Evolutionary conservation across 2,888 invertebrate genomes (phyloP), one percentile per base, ranked within the genome.

Genomic region (Rhorus exstirpatorius): DNA sequence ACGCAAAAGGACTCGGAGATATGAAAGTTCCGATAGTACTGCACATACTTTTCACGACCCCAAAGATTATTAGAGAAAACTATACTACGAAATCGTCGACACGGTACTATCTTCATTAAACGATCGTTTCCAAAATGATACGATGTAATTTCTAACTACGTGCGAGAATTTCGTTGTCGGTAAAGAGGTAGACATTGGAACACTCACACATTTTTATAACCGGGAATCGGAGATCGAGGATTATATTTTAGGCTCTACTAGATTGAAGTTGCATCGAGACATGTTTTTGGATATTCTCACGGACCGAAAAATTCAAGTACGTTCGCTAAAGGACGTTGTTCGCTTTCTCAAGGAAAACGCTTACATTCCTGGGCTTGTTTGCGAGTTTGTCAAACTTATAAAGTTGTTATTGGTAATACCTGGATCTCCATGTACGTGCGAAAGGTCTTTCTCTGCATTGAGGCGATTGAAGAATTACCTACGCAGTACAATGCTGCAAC

Each of bases 401-500:
- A 63, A 61, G 35, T 41, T 83, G 38, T 51, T 79, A 19, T 26
- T 83, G 17, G 71, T 65, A 24, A 77, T 84, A 61, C 83, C 83
- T 55, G 77, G 55, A 55, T 81, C 78, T 38, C 74, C 83, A 3
- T 78, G 77, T 74, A 72, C 70, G 17, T 65, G 71, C 61, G 83
- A 81, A 61, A 65, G 83, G 31, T 76, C 76, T 53, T 83, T 83
- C 49, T 83, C 78, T 24, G 70, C 60, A 60, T 55, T 81, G 17
- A 76, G 83, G 35, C 80, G 81, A 68, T 71, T 81, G 12, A 83
- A 83, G 60, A 83, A 53, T 17, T 83, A 81, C 46, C 55, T 83
- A 21, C 65, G 81, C 31, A 72, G 60, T 46, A 81, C 83, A 77
- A 83, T 81, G 81, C 61, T 70, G 35, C 79, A 83, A 65, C 61